Evolutionary conservation across 2,113 vertebrate species (phyloP).

Genomic region (Corythornis madagascariensis): DNA sequence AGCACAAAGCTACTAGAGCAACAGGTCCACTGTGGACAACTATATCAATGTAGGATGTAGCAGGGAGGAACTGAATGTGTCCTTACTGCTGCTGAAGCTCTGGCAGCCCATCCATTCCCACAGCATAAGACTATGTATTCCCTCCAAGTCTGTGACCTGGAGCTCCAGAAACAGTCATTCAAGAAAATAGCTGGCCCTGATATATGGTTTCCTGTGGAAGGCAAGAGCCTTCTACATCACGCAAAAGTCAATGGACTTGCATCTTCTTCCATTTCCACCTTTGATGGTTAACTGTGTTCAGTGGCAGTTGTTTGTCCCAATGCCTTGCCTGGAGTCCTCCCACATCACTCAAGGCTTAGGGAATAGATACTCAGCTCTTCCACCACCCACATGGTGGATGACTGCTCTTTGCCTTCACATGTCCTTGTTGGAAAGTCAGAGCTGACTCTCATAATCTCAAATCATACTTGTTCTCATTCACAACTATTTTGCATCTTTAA

Average conservation of each 20-base stretch:
- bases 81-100: background rate
- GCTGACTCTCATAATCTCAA: background rate
- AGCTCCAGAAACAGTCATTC: background rate
- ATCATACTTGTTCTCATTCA: background rate
- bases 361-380: background rate
- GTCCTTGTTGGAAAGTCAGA: background rate
- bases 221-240: background rate
- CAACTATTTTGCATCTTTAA: background rate
- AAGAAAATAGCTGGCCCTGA: background rate
- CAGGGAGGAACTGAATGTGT: background rate
- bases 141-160: background rate
- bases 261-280: background rate
- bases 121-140: background rate
- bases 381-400: background rate
- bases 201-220: rapidly evolving
- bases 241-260: background rate
- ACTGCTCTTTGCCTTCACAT: background rate
- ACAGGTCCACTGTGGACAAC: background rate
- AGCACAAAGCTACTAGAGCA: background rate
- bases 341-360: background rate
- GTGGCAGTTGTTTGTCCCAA: background rate
- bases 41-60: background rate
- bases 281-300: background rate
- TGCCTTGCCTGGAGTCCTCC: background rate
- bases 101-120: background rate